Conservation (phyloP, 2,113 vertebrate genomes). For the Irena cyanogastra region DNA sequence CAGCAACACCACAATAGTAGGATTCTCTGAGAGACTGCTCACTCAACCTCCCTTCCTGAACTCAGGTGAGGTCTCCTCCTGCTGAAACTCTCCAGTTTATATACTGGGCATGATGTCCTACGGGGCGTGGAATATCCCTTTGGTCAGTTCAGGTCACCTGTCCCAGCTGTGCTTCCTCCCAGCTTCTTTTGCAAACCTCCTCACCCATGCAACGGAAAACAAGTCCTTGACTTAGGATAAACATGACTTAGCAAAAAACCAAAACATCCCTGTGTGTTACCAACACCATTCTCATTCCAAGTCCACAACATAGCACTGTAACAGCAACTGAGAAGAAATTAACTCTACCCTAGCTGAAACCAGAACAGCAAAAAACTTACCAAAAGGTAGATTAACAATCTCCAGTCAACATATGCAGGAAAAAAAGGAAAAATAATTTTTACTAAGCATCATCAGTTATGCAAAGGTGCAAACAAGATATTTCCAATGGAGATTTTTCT, state of each 20-base stretch:
- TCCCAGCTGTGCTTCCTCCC: neutral
- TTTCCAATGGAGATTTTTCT: neutral
- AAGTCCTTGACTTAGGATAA: neutral
- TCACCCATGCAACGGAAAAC: neutral
- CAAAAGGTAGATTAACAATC: neutral
- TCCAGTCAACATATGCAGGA: neutral
- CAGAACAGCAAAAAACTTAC: neutral
- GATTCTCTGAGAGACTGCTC: neutral
- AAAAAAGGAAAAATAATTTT: neutral
- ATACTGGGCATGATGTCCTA: accelerated
- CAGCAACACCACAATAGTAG: neutral
- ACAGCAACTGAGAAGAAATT: neutral
- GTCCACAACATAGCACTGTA: neutral
- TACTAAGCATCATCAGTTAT: neutral
- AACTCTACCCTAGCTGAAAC: neutral
- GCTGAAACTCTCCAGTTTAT: neutral
- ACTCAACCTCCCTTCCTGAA: neutral
- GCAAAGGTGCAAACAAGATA: neutral
- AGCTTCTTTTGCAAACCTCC: neutral
- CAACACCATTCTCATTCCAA: neutral
- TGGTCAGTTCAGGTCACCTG: neutral
- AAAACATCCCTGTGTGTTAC: neutral
- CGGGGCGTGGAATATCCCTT: neutral
- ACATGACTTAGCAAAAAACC: neutral
- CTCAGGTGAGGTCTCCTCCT: neutral